Evolutionary conservation across 2,888 invertebrate species (phyloP), one percentile per base, ranked within the genome.

Genomic region (Autographa pulchrina): DNA sequence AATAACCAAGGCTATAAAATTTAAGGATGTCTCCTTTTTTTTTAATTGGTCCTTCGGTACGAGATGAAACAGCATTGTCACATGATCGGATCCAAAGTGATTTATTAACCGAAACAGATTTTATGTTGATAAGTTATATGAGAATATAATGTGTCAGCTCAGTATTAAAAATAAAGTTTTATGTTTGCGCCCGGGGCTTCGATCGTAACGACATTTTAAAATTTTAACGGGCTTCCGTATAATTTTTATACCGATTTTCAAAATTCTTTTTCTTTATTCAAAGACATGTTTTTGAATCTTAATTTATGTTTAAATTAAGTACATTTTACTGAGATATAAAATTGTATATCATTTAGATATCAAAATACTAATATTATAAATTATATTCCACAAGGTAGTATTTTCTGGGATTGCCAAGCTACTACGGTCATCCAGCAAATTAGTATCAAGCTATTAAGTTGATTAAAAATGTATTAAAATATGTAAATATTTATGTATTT

Each of bases 61-160:
- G 16, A 80, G 61, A 77, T 78, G 81, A 79, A 70, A 75, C 80
- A 82, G 48, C 62, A 65, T 72, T 62, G 56, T 60, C 61, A 63
- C 68, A n/a, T 56, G 71, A 68, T 43, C 62, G 52, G 18, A 20
- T 60, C 14, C 63, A n/a, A 14, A 43, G 56, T 66, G 69, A 68
- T 71, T 69, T 74, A 73, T 70, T 72, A 66, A 61, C 16, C 43
- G 63, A 25, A 25, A 32, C 43, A 54, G 48, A 71, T 52, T 75
- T 71, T 66, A 66, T 71, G 61, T 58, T 65, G 60, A 78, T 32
- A 32, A 25, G 59, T 68, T 75, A 74, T 78, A n/a, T 31, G n/a
- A 56, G 54, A 56, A 56, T 75, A 64, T 32, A 7, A 38, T 18
- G 18, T 68, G 71, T 65, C 68, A n/a, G 14, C 14, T 38, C 61